Evolutionary conservation across 2,797 vertebrate genomes (phyloP).

Genomic region (Falco peregrinus): DNA sequence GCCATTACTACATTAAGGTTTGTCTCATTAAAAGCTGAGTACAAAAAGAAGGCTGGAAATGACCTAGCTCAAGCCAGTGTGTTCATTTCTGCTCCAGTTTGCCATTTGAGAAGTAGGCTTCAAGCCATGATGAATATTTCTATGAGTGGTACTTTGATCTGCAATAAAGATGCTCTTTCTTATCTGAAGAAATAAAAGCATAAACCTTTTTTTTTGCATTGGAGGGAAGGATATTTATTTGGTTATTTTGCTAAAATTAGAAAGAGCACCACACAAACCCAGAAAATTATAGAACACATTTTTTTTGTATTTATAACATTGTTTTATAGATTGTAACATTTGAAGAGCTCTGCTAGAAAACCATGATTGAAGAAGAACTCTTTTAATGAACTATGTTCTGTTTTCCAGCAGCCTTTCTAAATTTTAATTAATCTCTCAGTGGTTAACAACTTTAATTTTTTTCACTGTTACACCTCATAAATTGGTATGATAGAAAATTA

Average conservation of each 20-base stretch:
- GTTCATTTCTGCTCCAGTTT: constrained; percentile 84
- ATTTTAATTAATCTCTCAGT: neutral
- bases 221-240: neutral
- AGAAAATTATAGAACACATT: neutral
- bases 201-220: neutral
- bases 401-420: neutral
- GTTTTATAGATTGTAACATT: neutral
- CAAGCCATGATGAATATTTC: constrained; percentile 58
- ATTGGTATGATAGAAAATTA: neutral
- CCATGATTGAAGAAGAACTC: neutral
- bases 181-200: constrained; percentile 29
- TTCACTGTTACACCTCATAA: neutral
- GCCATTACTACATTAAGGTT: constrained; percentile 84
- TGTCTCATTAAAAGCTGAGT: constrained; percentile 81
- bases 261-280: neutral
- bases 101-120: constrained; percentile 81
- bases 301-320: neutral
- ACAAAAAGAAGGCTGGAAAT: constrained; percentile 91
- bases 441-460: neutral
- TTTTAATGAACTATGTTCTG: neutral
- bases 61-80: constrained; percentile 81
- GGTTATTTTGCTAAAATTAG: neutral
- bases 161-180: constrained; percentile 58
- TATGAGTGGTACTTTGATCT: constrained; percentile 51
- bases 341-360: neutral